Evolutionary conservation across 2,888 invertebrate genomes (phyloP), one percentile per base, ranked within the genome.

Genomic region (Archips crataeganus): DNA sequence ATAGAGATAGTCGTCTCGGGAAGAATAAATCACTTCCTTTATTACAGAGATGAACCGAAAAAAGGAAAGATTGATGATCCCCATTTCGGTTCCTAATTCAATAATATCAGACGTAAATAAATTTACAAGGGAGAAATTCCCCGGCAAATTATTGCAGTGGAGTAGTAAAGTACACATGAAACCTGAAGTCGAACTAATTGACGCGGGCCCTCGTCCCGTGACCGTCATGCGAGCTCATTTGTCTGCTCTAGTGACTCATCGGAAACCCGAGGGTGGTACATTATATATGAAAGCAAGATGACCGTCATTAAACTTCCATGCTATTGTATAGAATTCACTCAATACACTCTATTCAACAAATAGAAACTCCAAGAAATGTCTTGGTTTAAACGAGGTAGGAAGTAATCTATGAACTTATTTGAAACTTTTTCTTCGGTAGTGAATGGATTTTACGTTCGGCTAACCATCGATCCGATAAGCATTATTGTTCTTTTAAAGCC

Each of bases 221-320:
- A 78, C 81, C 81, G 84, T 82, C 86, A 84, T 83, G 85, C 82
- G 77, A 85, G 83, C 86, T 86, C 87, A 87, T 91, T 91, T 89
- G 89, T 88, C 82, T 81, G 79, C 80, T 80, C 82, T 79, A 78
- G 84, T 92, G 92, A 92, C 85, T 91, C 90, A 90, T 85, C 85
- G 83, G 82, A 86, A 88, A 86, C 78, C 81, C 78, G 82, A 87
- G 87, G 89, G 89, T 79, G 80, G 79, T 80, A 78, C 77, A 83
- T 85, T 85, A 81, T 86, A 86, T 84, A 89, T 86, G 82, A 81
- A 77, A 76, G 77, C 77, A 78, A 86, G 85, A 87, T 87, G 87
- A 88, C 84, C 85, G 80, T 77, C 74, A 78, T 82, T 82, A 82
- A 85, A 75, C 64, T 49, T 70, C 36, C 64, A 36, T 69, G 66